These are phyloP conservation scores for Sesia apiformis DNA, from an alignment of 2,888 invertebrate species.

Conservation along the genomic window DNA sequence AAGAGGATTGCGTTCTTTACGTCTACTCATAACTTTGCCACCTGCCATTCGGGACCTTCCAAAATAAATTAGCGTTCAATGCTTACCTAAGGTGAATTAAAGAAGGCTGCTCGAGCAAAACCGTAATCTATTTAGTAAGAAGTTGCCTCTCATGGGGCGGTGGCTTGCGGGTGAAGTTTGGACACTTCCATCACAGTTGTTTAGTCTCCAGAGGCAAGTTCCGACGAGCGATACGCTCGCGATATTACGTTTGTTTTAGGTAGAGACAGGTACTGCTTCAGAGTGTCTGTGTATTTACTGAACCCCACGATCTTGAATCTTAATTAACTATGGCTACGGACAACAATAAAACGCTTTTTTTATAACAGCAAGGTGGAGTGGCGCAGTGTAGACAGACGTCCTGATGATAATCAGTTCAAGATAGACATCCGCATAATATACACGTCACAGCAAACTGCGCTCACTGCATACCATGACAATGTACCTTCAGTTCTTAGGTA, in stretches of 20 bases:
- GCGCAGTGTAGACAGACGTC: no score
- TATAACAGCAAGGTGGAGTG: no score
- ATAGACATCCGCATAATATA: no score
- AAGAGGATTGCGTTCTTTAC: no score
- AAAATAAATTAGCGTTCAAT: not conserved
- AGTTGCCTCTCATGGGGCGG: constrained; percentile 15
- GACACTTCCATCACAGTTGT: constrained; percentile 30
- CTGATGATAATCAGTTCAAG: no score
- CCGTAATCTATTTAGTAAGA: constrained; percentile 26
- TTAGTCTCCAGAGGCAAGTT: constrained; percentile 13
- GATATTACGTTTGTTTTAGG: constrained; percentile 4
- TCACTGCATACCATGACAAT: no score
- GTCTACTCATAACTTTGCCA: not conserved
- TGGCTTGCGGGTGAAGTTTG: constrained; percentile 10
- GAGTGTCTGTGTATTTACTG: not conserved
- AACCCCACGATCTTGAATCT: no score
- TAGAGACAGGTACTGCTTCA: not conserved
- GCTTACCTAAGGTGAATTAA: not conserved
- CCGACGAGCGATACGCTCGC: constrained; percentile 8
- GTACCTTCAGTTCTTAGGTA: no score
- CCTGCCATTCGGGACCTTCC: no score
- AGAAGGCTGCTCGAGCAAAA: constrained; percentile 1
- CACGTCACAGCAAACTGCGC: no score
- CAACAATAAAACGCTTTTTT: no score
- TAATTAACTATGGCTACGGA: no score